Evolutionary conservation across 2,888 invertebrate genomes (phyloP), one percentile per base, ranked within the genome.

Genomic region (Agriopis aurantiaria): DNA sequence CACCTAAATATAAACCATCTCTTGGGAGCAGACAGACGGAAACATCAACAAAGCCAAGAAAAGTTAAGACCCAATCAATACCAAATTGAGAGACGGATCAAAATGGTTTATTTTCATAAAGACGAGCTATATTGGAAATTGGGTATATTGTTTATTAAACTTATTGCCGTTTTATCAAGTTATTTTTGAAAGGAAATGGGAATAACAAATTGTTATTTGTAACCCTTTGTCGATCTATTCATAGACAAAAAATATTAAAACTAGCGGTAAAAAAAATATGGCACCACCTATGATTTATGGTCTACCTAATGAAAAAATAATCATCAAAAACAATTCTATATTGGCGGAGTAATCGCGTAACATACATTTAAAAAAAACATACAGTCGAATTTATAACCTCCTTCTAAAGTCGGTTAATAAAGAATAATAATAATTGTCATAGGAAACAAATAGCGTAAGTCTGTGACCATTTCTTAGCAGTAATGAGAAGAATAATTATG

Each of bases 61-160:
- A 68, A 72, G 53, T 68, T 68, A 51, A 60, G 40, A 62, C 48
- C 52, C 61, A 65, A 71, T 71, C 68, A 59, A 72, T 63, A 63
- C 58, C 61, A 62, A 63, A 59, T 72, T 72, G 68, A 41, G 51
- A 64, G 55, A 61, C n/a, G 62, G 55, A 64, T 68, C 46, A 60
- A 62, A 63, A 53, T n/a, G 57, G 60, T 65, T 69, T 65, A 69
- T 65, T 65, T 69, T 61, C 46, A 45, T 49, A 51, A 55, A 52
- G 17, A 12, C 55, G 11, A 8, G 17, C 12, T 7, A 14, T 52
- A 62, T 48, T 53, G 53, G 57, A 45, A 55, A 49, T 62, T 68
- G 51, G 56, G 17, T 55, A 40, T 40, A 14, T 53, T 57, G 46
- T 66, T 66, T 45, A 62, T 53, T 53, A 52, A 60, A 60, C 17